These are phyloP conservation scores for Brotula barbata DNA, from an alignment of 2,797 vertebrate genomes.

Conservation along the genomic window DNA sequence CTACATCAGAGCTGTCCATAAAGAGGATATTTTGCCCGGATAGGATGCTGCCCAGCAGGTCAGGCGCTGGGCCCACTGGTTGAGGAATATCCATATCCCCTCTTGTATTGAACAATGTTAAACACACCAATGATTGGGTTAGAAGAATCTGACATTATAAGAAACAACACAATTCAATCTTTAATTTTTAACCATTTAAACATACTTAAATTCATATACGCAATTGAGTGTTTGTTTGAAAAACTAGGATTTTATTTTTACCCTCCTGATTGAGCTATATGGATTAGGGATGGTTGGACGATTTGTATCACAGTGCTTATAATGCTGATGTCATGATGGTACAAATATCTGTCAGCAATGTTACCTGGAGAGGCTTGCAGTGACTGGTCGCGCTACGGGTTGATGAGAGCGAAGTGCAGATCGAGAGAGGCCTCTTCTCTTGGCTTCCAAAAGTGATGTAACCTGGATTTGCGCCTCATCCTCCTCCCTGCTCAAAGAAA, in stretches of 20 bases:
- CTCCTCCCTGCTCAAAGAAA: conserved; percentile 73
- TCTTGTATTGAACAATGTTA: conserved; percentile 69
- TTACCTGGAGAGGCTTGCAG: conserved; percentile 87
- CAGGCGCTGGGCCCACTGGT: conserved; percentile 82
- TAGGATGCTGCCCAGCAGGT: conserved; percentile 94
- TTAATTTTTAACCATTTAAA: no score
- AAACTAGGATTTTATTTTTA: no score
- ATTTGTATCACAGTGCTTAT: no score
- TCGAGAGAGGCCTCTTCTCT: conserved; percentile 88
- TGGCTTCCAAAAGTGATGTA: conserved; percentile 84
- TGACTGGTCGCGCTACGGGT: conserved; percentile 92
- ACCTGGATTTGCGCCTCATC: conserved; percentile 69
- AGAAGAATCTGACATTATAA: no score
- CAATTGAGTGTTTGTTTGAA: no score
- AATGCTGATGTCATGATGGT: background rate
- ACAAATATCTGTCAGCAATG: background rate
- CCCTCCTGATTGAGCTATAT: no score
- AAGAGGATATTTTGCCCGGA: conserved; percentile 91
- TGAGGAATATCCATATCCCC: conserved; percentile 57
- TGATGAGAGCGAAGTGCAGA: conserved; percentile 95
- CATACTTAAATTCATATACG: no score
- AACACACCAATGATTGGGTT: no score
- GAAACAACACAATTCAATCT: no score
- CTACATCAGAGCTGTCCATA: conserved; percentile 90
- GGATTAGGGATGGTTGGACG: no score